A percentile compares a stretch with the other conserved stretches of the same genome.
These are phyloP conservation scores for Actinia equina DNA, from an alignment of 64 coral and sea anemone genomes.

Conservation along the genomic window DNA sequence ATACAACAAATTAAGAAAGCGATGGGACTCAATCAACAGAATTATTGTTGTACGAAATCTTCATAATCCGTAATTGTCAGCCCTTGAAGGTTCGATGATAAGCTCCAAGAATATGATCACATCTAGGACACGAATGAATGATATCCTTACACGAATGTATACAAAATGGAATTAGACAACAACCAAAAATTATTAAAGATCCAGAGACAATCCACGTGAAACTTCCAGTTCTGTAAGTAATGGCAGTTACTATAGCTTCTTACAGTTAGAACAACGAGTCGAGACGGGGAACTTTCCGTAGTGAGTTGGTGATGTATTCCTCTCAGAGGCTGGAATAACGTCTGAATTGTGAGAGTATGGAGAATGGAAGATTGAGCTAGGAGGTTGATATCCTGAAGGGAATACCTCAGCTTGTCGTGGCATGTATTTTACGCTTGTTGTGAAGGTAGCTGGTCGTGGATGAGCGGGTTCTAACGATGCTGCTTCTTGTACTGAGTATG, in stretches of 20 bases:
- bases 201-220: constrained; percentile 49
- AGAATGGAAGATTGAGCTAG: neutral
- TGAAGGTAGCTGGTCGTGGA: constrained; percentile 16
- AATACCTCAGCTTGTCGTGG: neutral
- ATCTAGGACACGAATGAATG: constrained; percentile 69
- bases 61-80: neutral
- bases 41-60: too few relatives aligned
- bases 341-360: neutral
- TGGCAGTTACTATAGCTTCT: constrained; percentile 27
- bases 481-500: neutral
- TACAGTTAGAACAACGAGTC: constrained; percentile 32
- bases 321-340: neutral
- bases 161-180: constrained; percentile 78
- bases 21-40: too few relatives aligned
- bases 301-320: neutral
- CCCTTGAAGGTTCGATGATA: constrained; percentile 26
- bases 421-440: neutral
- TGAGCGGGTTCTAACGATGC: neutral
- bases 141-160: constrained; percentile 50
- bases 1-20: too few relatives aligned
- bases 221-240: constrained; percentile 39
- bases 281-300: constrained; percentile 49
- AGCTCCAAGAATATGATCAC: constrained; percentile 35
- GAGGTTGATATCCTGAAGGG: neutral
- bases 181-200: constrained; percentile 32